Evolutionary conservation across 2,888 invertebrate species (phyloP).

Genomic region (Dolichomitus sp.): DNA sequence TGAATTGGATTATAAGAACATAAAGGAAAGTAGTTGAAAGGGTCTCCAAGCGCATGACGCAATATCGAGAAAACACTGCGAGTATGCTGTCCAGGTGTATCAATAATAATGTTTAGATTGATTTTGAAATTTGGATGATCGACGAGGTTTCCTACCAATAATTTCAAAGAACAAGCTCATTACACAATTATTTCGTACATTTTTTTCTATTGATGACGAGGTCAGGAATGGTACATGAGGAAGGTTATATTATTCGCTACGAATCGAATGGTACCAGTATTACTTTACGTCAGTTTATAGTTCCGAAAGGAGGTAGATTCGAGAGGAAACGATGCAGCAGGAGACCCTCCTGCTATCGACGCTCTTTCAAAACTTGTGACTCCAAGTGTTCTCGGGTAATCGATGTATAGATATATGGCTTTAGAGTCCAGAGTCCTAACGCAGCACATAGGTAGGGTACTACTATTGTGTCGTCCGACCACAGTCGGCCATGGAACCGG

Average conservation of each 20-base stretch:
- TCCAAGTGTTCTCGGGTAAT: constrained; percentile 50
- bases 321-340: constrained; percentile 8
- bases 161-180: background rate
- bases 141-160: background rate
- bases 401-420: constrained; percentile 30
- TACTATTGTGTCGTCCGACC: constrained; percentile 42
- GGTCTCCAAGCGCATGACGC: too few relatives aligned
- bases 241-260: constrained; percentile 2
- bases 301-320: constrained; percentile 20
- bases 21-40: background rate
- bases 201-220: background rate
- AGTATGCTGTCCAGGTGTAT: background rate
- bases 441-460: constrained; percentile 16
- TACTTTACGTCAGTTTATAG: background rate
- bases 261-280: background rate
- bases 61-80: background rate
- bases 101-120: background rate
- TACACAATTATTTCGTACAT: background rate
- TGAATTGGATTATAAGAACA: constrained; percentile 22
- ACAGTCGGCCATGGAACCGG: constrained; percentile 50
- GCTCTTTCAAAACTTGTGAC: constrained; percentile 55
- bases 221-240: background rate
- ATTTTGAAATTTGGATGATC: background rate
- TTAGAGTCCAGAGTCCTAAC: constrained; percentile 20
- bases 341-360: constrained; percentile 42